phyloP scores from a whole-genome alignment of 1,140 invertebrate species.

The Choristoneura fumiferana region DNA sequence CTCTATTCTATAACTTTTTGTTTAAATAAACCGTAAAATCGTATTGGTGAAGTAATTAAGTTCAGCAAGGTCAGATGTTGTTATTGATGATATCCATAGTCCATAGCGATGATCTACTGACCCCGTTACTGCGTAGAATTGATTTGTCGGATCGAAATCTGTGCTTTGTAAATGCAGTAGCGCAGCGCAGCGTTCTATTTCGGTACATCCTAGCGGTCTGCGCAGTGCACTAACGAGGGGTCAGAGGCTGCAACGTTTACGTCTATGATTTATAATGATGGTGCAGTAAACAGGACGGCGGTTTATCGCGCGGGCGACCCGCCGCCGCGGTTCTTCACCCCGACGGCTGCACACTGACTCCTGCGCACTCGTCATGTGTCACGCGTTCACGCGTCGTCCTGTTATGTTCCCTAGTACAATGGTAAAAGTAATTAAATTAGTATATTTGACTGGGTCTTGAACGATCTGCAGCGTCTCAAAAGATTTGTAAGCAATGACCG shows the following conservation, averaged over 20 bases:
- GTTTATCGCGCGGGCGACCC: conserved; percentile 50
- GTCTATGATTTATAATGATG: conserved; percentile 65
- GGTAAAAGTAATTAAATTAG: no score
- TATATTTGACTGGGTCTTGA: no score
- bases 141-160: conserved; percentile 7
- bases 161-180: neutral
- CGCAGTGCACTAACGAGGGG: conserved; percentile 45
- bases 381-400: neutral
- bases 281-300: conserved; percentile 44
- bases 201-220: conserved; percentile 25
- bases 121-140: conserved; percentile 35
- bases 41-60: conserved; percentile 3
- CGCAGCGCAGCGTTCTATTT: conserved; percentile 29
- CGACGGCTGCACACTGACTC: conserved; percentile 20
- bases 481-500: no score
- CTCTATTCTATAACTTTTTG: no score
- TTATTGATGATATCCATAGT: conserved; percentile 30
- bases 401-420: no score
- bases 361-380: conserved; percentile 7
- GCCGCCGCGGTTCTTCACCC: conserved; percentile 60
- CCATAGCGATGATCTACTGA: conserved; percentile 45
- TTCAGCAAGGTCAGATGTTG: conserved; percentile 6
- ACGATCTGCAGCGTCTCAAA: no score
- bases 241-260: conserved; percentile 51
- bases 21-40: neutral